Conservation (phyloP, 2,113 vertebrate genomes). For the Plecotus auritus region DNA sequence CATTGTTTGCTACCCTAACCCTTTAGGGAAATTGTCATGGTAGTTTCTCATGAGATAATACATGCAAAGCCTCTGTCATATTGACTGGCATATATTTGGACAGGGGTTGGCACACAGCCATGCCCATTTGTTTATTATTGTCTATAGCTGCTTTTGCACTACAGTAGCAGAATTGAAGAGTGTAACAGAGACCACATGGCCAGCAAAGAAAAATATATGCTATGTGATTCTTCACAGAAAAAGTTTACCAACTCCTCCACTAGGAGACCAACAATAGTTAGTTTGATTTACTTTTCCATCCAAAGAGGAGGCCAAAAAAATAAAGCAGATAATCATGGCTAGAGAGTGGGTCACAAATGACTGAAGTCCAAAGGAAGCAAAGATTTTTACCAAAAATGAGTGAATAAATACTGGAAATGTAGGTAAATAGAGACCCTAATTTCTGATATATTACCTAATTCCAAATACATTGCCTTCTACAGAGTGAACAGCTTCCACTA, state of each 20-base stretch:
- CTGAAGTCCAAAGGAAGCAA: neutral
- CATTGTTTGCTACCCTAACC: neutral
- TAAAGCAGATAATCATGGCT: neutral
- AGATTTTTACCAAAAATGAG: neutral
- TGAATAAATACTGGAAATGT: neutral
- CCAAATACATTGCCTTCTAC: neutral
- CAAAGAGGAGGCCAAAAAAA: neutral
- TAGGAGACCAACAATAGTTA: neutral
- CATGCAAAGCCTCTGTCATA: neutral
- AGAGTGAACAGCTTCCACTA: neutral
- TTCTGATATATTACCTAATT: neutral
- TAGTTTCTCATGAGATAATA: neutral
- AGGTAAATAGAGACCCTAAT: neutral
- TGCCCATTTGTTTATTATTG: neutral
- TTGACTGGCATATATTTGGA: neutral
- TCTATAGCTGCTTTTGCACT: neutral
- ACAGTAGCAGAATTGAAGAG: neutral
- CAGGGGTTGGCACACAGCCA: neutral
- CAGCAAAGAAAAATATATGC: neutral
- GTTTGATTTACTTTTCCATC: neutral
- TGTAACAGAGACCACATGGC: neutral
- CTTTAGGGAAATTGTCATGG: neutral
- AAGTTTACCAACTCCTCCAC: neutral
- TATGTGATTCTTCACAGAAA: neutral
- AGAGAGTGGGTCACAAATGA: neutral